Base-by-base conservation (phyloP, 1,140 invertebrate species). In the Cherax destructor region DNA sequence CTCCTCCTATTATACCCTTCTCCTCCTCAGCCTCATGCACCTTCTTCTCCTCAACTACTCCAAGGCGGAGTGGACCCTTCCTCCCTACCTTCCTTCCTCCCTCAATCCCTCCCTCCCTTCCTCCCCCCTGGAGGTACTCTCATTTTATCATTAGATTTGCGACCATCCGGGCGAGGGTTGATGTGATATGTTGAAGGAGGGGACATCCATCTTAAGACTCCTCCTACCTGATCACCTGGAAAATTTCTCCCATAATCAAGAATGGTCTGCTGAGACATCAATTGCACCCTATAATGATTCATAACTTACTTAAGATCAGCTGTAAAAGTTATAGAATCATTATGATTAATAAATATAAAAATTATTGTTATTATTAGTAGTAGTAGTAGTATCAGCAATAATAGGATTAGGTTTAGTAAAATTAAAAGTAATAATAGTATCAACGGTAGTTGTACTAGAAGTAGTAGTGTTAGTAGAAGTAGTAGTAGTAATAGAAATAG, bases 61-160 rank as follows among this genome's bases (percentile, higher is more conserved):
- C 30, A 41, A 41, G 30, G 30, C 30, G 0, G 30, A 41, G 30
- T 41, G 30, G 30, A 41, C 30, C 30, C 30, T 56, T n/a, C 81
- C 56, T 84, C 61, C 24, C 10, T 21, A 49, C 41, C 77, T 18
- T n/a, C 61, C 30, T 50, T 47, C 21, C 83, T 65, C 56, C 69
- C 49, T n/a, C 49, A n/a, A 3, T 41, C 56, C 59, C 56, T 59
- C 30, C 83, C 65, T 21, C 18, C 52, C 84, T 77, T 77, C 74
- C 84, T 77, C 30, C 50, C 50, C 74, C 50, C 24, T 52, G 2
- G 24, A 56, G 76, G 47, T 24, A 50, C 74, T 74, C 74, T 61
- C 74, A 65, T 78, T 78, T 78, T 87, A 79, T 87, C 85, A 78
- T 77, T 78, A 76, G 76, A 87, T 87, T 87, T 21, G 76, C 56